Conservation (phyloP, 2,797 vertebrate genomes). For the Diglossa cyanea region DNA sequence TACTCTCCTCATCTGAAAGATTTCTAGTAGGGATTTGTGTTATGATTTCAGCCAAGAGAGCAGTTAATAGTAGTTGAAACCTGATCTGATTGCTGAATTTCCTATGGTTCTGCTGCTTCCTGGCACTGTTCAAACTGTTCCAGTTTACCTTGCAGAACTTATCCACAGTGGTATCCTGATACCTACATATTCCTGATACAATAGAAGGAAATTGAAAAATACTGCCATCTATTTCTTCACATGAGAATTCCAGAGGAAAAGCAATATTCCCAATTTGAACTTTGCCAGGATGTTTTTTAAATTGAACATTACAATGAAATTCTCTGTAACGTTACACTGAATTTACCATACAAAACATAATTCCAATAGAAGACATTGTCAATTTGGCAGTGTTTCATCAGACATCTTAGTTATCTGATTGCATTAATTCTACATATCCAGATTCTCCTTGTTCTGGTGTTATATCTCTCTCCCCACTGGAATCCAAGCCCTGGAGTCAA, state of each 20-base stretch:
- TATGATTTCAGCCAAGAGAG: background rate
- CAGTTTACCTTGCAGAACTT: background rate
- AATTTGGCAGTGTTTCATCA: conserved; percentile 28
- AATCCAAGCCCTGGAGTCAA: conserved; percentile 45
- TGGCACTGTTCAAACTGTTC: background rate
- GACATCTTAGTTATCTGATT: conserved; percentile 3
- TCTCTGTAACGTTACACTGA: background rate
- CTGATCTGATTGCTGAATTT: background rate
- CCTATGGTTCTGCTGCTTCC: background rate
- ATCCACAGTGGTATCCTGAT: background rate
- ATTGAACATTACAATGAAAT: background rate
- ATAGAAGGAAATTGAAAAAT: background rate
- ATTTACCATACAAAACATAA: background rate
- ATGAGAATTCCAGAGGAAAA: background rate
- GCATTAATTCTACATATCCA: background rate
- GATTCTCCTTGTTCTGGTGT: conserved; percentile 29
- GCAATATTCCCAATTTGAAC: background rate
- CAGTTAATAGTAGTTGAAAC: background rate
- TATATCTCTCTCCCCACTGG: background rate
- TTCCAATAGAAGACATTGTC: background rate
- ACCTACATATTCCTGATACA: background rate
- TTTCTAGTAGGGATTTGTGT: background rate
- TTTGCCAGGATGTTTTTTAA: background rate
- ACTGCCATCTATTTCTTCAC: background rate
- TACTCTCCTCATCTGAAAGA: background rate